Evolutionary conservation across 2,797 vertebrate genomes (phyloP).

Genomic region (Onychomys arenicola): DNA sequence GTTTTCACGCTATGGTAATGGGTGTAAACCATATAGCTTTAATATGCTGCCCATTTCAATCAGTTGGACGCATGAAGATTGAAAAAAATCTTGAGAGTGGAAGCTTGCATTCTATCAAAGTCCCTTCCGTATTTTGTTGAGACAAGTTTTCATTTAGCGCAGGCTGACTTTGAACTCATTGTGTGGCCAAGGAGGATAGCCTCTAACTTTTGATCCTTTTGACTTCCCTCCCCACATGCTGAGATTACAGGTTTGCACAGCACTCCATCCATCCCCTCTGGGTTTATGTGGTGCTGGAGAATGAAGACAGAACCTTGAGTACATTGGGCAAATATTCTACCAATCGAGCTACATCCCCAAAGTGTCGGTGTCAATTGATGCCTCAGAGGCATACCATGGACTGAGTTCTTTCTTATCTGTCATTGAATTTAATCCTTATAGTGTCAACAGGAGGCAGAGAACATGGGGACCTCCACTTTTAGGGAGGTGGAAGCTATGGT

Average conservation of each 20-base stretch:
- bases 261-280: background rate
- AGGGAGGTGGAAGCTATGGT: background rate
- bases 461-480: background rate
- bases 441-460: background rate
- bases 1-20: constrained; percentile 2
- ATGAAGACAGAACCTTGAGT: background rate
- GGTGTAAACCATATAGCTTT: background rate
- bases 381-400: background rate
- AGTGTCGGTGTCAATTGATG: background rate
- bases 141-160: background rate
- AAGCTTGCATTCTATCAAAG: background rate
- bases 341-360: background rate
- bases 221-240: background rate
- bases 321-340: background rate
- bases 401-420: background rate
- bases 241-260: background rate
- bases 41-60: background rate
- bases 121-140: background rate
- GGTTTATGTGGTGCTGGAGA: background rate
- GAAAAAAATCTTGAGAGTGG: background rate
- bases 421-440: background rate
- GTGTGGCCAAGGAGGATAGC: background rate
- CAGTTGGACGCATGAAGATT: background rate
- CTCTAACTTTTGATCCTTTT: background rate
- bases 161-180: background rate